phyloP scores from a whole-genome alignment of 1,140 invertebrate genomes.

The Whitmania pigra region DNA sequence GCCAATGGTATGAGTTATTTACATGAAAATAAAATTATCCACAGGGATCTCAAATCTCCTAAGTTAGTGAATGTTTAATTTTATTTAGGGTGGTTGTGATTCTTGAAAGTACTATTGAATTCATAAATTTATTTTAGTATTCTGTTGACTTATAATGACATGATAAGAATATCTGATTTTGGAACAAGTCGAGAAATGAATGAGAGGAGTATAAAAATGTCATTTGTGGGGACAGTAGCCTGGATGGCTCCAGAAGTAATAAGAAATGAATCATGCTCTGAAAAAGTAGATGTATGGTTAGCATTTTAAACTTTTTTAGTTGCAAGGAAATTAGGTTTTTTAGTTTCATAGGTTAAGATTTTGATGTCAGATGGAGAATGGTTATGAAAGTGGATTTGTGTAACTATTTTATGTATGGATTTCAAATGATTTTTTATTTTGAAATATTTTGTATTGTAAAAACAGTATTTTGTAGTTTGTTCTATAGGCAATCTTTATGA shows the following conservation, averaged over 20 bases:
- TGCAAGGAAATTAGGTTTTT: not conserved
- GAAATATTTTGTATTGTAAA: not conserved
- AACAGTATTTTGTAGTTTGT: not conserved
- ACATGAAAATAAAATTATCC: slow-evolving; percentile 90
- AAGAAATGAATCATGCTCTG: slow-evolving; percentile 83
- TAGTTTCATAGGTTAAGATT: too few relatives aligned
- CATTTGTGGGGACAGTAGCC: slow-evolving; percentile 80
- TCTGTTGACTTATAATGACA: slow-evolving; percentile 72
- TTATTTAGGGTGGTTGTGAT: not conserved
- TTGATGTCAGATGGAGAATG: too few relatives aligned
- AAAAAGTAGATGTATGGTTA: slow-evolving; percentile 89
- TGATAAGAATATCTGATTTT: slow-evolving; percentile 94
- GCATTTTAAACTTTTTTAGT: slow-evolving; percentile 24
- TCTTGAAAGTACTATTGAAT: not conserved
- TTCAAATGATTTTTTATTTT: too few relatives aligned
- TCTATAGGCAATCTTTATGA: too few relatives aligned
- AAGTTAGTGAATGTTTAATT: slow-evolving; percentile 54
- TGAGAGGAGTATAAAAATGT: slow-evolving; percentile 88
- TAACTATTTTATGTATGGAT: too few relatives aligned
- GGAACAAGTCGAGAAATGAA: slow-evolving; percentile 85
- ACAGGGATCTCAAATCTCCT: slow-evolving; percentile 65
- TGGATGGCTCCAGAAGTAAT: slow-evolving; percentile 99
- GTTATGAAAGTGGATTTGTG: too few relatives aligned
- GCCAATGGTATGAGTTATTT: slow-evolving; percentile 90
- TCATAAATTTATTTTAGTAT: slow-evolving; percentile 54